Conservation (phyloP, 64 coral and sea anemone genomes). For the Stichodactyla helianthus region DNA sequence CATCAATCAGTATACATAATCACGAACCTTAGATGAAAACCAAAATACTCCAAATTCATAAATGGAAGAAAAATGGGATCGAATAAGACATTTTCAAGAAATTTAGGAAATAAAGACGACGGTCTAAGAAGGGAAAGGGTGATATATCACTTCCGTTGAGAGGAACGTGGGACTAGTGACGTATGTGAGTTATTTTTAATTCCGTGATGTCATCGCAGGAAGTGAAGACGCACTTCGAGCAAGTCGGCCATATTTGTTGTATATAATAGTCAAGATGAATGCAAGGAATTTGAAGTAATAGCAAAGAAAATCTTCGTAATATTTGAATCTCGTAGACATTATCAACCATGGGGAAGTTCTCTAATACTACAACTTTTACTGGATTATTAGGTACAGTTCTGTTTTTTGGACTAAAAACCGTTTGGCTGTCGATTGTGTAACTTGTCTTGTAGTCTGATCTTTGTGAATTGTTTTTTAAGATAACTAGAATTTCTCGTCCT, state of each 20-base stretch:
- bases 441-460: background rate
- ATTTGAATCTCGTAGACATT: background rate
- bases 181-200: conserved; percentile 23
- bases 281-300: background rate
- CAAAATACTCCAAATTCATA: too few species aligned
- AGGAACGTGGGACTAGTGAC: conserved; percentile 8
- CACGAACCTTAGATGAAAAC: too few species aligned
- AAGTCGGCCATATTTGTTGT: conserved; percentile 38
- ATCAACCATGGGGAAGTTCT: conserved; percentile 50
- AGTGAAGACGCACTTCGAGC: background rate
- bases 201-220: conserved; percentile 24
- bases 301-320: background rate
- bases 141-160: background rate
- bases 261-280: background rate
- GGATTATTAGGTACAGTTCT: conserved; percentile 58
- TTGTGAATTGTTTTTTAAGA: background rate
- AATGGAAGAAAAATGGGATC: background rate
- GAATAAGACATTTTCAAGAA: background rate
- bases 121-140: background rate
- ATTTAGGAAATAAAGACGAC: background rate
- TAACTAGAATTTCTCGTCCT: background rate
- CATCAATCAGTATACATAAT: too few species aligned
- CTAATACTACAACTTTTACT: conserved; percentile 58
- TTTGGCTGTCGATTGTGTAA: background rate
- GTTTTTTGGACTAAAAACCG: background rate